phyloP scores from a whole-genome alignment of 2,113 vertebrate genomes.

The Isurus oxyrinchus region DNA sequence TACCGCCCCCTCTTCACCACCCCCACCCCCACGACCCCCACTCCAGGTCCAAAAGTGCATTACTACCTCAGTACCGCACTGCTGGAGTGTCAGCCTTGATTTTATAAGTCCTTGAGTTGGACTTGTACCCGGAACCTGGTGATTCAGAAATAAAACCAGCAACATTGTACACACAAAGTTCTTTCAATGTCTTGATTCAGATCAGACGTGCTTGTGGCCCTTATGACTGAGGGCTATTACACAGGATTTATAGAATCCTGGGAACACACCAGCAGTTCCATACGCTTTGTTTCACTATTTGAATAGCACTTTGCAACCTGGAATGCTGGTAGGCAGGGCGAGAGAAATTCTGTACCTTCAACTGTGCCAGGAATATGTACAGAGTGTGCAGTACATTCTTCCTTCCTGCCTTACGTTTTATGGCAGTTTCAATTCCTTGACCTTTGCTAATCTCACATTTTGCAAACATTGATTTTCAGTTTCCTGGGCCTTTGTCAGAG shows the following conservation, averaged over 20 bases:
- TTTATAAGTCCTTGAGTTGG: too few species aligned
- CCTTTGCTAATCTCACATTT: not conserved
- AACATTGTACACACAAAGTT: not conserved
- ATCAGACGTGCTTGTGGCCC: not conserved
- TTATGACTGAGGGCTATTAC: not conserved
- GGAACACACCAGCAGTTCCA: not conserved
- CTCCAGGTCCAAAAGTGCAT: too few species aligned
- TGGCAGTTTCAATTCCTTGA: not conserved
- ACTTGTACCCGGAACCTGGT: too few species aligned
- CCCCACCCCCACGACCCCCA: too few species aligned
- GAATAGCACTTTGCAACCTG: not conserved
- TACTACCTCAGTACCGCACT: too few species aligned
- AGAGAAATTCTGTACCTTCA: not conserved
- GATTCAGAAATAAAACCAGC: not conserved
- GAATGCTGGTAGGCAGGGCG: not conserved
- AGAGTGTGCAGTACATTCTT: not conserved
- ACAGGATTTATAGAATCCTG: not conserved
- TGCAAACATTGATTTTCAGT: not conserved
- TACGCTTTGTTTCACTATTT: not conserved
- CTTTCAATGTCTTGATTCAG: not conserved
- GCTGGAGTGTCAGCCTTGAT: too few species aligned
- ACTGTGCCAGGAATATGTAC: not conserved
- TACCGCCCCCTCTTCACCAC: not conserved
- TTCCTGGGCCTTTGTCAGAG: not conserved
- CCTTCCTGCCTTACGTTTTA: not conserved